phyloP scores from a whole-genome alignment of 64 coral and sea anemone species.

The Montipora capricornis region DNA sequence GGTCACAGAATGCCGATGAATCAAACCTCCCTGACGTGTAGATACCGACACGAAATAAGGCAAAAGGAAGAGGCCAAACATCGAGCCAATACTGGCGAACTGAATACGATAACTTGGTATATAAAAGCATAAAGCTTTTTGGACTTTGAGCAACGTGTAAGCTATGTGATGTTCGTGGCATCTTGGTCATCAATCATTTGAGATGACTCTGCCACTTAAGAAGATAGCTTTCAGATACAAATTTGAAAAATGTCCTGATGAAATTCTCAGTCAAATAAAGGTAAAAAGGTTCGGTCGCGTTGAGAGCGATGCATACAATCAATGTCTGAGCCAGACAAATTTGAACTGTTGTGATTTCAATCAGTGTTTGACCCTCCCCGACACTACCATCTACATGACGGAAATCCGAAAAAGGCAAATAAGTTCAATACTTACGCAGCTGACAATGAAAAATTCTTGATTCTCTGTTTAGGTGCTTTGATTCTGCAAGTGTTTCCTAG shows the following conservation, averaged over 20 bases:
- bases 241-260: conserved; percentile 54
- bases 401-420: conserved; percentile 28
- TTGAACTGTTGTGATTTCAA: conserved; percentile 25
- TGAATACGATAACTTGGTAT: too few relatives aligned
- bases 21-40: not conserved
- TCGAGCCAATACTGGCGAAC: too few relatives aligned
- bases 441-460: not conserved
- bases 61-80: not conserved
- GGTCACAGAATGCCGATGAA: conserved; percentile 26
- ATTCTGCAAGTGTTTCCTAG: not conserved
- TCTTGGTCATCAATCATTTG: conserved; percentile 37
- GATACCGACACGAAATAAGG: not conserved
- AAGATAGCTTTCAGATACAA: conserved; percentile 27
- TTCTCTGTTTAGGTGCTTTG: not conserved
- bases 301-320: not conserved
- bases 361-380: conserved; percentile 11
- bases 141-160: not conserved
- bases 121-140: not conserved
- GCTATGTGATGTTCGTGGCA: not conserved
- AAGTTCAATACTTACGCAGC: conserved; percentile 11
- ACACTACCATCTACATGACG: conserved; percentile 23
- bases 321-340: not conserved
- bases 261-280: conserved; percentile 3
- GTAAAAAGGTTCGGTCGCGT: too few relatives aligned
- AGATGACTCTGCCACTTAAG: conserved; percentile 38